Conservation (phyloP, 1,140 invertebrate genomes). For the Drosophila sechellia region DNA sequence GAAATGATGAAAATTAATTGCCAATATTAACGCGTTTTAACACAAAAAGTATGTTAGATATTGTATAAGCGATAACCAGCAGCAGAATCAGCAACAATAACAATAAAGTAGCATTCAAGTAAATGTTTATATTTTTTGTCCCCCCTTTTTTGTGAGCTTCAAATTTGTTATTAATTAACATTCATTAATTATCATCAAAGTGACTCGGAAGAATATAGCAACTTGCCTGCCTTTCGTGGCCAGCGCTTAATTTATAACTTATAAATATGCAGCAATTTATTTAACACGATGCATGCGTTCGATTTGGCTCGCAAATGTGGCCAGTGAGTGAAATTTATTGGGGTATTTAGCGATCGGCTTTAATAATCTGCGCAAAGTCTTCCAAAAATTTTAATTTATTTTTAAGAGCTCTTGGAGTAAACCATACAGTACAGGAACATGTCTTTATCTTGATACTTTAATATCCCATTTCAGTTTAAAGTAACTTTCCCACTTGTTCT, state of each 20-base stretch:
- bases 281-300: slow-evolving; percentile 28
- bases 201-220: slow-evolving; percentile 45
- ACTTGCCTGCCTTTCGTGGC: slow-evolving; percentile 56
- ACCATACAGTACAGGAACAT: not conserved
- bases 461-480: no score
- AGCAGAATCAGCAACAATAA: slow-evolving; percentile 10
- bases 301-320: slow-evolving; percentile 12
- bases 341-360: slow-evolving; percentile 14
- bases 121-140: slow-evolving; percentile 56
- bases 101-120: slow-evolving; percentile 51
- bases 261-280: slow-evolving; percentile 45
- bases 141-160: slow-evolving; percentile 33
- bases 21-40: slow-evolving; percentile 71
- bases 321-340: slow-evolving; percentile 22
- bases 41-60: slow-evolving; percentile 67
- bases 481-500: no score
- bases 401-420: not conserved
- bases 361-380: slow-evolving; percentile 5
- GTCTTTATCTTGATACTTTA: no score
- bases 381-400: not conserved
- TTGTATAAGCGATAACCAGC: slow-evolving; percentile 41
- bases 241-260: slow-evolving; percentile 62
- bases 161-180: slow-evolving; percentile 78
- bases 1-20: slow-evolving; percentile 72
- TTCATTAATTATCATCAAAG: slow-evolving; percentile 63